A percentile compares a stretch with the other conserved stretches of the same genome.
phyloP scores from a whole-genome alignment of 2,888 invertebrate species.

The Ephialtes manifestator region DNA sequence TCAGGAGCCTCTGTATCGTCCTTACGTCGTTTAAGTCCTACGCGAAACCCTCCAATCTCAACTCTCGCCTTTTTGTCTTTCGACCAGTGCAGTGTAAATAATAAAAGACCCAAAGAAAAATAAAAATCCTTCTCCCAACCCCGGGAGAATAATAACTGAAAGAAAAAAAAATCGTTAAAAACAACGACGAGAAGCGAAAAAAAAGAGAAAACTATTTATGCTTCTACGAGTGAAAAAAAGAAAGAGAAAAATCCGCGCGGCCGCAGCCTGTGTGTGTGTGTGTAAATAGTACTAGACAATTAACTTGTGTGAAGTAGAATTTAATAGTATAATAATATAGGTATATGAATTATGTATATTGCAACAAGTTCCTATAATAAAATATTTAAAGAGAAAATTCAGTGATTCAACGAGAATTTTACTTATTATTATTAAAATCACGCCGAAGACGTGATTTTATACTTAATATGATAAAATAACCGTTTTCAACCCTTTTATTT shows the following conservation, averaged over 20 bases:
- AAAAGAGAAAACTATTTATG: conserved; percentile 71
- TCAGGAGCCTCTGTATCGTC: conserved; percentile 85
- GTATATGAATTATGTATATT: conserved; percentile 73
- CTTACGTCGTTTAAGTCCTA: conserved; percentile 83
- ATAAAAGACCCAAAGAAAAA: conserved; percentile 20
- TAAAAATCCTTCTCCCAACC: background rate
- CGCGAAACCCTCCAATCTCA: conserved; percentile 22
- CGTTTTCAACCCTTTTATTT: too few species aligned
- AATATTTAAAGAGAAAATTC: conserved; percentile 70
- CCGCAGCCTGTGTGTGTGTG: conserved; percentile 60
- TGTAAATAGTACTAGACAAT: conserved; percentile 59
- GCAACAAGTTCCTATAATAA: conserved; percentile 83
- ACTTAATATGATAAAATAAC: too few species aligned
- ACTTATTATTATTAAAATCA: too few species aligned
- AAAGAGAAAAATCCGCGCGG: conserved; percentile 68
- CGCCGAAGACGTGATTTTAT: too few species aligned
- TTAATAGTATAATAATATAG: conserved; percentile 49
- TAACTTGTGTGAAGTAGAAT: conserved; percentile 63
- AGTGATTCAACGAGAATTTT: background rate
- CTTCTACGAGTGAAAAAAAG: conserved; percentile 74
- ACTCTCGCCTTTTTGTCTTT: conserved; percentile 14
- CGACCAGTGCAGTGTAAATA: conserved; percentile 54
- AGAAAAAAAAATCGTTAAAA: conserved; percentile 16
- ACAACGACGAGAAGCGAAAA: conserved; percentile 50
- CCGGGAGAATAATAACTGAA: conserved; percentile 5